Conservation (phyloP, 2,113 vertebrate species). For the Trichomycterus rosablanca region DNA sequence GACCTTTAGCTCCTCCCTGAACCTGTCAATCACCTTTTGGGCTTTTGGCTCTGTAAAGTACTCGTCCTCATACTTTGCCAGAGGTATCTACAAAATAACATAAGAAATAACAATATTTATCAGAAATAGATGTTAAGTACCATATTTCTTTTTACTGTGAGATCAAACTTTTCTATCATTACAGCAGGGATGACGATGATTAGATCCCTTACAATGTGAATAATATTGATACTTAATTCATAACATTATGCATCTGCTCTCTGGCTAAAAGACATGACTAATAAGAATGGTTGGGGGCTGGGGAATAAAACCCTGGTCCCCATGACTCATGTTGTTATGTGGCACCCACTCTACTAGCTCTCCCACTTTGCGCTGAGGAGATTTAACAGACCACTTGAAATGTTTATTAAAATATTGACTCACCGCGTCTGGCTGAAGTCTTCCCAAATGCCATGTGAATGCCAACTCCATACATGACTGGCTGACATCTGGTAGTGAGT, state of each 20-base stretch:
- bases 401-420: slow-evolving; percentile 32
- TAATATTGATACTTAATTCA: no score
- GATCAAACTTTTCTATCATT: no score
- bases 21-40: slow-evolving; percentile 51
- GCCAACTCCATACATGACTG: slow-evolving; percentile 71
- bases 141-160: no score
- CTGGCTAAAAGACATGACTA: no score
- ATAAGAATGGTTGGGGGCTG: no score
- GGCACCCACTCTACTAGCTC: no score
- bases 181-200: no score
- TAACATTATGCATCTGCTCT: no score
- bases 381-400: not conserved
- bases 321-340: no score
- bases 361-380: no score
- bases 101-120: not conserved
- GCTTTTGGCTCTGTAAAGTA: slow-evolving; percentile 58
- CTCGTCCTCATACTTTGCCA: slow-evolving; percentile 58
- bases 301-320: no score
- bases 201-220: no score
- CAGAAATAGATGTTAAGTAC: not conserved
- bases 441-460: slow-evolving; percentile 69
- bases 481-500: slow-evolving; percentile 67
- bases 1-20: slow-evolving; percentile 53
- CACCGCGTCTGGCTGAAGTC: slow-evolving; percentile 65
- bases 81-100: slow-evolving; percentile 53